Evolutionary conservation across 2,797 vertebrate species (phyloP).

Genomic region (Caiman crocodilus): DNA sequence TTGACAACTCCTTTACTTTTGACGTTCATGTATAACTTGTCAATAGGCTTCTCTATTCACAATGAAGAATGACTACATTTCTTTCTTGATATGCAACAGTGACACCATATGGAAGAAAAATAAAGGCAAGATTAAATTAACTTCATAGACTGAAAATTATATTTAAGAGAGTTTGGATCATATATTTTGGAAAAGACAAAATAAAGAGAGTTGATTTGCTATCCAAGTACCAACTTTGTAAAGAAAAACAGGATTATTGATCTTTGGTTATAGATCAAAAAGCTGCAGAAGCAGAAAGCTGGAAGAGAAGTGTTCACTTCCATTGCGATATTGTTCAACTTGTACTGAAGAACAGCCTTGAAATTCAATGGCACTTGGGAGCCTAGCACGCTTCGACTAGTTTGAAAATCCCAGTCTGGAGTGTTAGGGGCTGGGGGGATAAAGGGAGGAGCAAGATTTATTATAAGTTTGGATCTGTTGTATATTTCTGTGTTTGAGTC

Average conservation of each 20-base stretch:
- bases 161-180: not conserved
- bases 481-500: too few species aligned
- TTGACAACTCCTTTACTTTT: not conserved
- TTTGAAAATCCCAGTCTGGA: too few species aligned
- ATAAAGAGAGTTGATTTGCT: not conserved
- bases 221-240: not conserved
- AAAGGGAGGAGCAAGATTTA: too few species aligned
- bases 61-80: not conserved
- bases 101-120: conserved; percentile 7
- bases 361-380: too few species aligned
- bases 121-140: not conserved
- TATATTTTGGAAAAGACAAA: not conserved
- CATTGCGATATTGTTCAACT: not conserved
- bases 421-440: too few species aligned
- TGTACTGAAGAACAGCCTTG: too few species aligned
- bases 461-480: too few species aligned
- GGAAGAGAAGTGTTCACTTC: not conserved
- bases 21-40: not conserved
- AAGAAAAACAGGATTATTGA: not conserved
- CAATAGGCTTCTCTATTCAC: not conserved
- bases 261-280: not conserved
- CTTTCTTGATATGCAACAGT: not conserved
- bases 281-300: not conserved
- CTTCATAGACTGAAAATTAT: too few species aligned
- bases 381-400: too few species aligned